phyloP scores from a whole-genome alignment of 2,888 invertebrate species.

The Tetragonisca angustula region DNA sequence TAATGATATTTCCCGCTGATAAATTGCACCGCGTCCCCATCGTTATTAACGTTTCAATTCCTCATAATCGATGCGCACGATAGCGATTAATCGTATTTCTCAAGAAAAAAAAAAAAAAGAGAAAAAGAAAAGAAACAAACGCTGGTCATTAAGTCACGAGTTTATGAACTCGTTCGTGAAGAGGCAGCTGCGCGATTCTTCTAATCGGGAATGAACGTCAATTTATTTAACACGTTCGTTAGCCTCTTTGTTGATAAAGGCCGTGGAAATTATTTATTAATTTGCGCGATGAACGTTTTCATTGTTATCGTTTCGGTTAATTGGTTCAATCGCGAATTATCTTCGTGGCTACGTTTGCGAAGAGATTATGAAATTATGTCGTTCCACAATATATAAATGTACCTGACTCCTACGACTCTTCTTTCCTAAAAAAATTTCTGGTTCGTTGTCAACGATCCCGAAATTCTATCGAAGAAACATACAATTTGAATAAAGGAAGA shows the following conservation, averaged over 20 bases:
- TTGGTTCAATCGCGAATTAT: not conserved
- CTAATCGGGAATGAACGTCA: not conserved
- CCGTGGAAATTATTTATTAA: not conserved
- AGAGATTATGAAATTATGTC: not conserved
- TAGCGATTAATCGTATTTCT: not conserved
- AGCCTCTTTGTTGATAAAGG: too few species aligned
- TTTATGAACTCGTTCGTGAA: not conserved
- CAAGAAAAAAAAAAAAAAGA: not conserved
- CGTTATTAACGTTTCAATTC: slow-evolving; percentile 24
- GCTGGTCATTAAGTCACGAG: not conserved
- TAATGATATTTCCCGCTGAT: slow-evolving; percentile 10
- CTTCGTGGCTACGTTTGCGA: not conserved
- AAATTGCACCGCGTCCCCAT: slow-evolving; percentile 1
- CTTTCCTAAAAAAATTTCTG: too few species aligned
- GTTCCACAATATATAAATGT: too few species aligned
- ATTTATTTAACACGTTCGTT: not conserved
- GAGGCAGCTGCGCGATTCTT: not conserved
- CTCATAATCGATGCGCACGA: not conserved
- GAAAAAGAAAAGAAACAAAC: not conserved
- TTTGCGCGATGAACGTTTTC: not conserved
- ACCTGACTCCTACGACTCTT: too few species aligned
- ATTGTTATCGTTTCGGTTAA: too few species aligned
- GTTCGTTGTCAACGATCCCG: too few species aligned
- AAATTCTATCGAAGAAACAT: too few species aligned
- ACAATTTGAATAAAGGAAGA: too few species aligned